These are phyloP conservation scores for Papilio machaon DNA, from an alignment of 1,140 invertebrate species.

Conservation along the genomic window DNA sequence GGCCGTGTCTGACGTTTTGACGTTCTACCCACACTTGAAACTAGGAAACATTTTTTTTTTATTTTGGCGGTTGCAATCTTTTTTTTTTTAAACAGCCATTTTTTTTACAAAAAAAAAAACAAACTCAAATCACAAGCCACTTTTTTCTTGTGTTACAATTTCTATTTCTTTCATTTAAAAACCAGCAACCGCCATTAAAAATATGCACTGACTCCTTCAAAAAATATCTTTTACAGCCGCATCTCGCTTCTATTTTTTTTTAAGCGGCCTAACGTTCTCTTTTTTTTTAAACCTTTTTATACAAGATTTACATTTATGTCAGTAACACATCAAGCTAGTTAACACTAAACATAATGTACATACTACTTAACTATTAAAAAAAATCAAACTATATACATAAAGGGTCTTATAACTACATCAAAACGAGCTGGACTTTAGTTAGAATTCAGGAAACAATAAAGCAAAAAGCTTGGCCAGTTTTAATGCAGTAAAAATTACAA, in stretches of 20 bases:
- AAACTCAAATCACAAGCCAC: constrained; percentile 63
- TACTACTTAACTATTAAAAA: constrained; percentile 51
- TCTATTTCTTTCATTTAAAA: constrained; percentile 45
- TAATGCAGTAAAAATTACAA: background rate
- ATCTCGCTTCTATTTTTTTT: constrained; percentile 56
- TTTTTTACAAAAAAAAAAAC: constrained; percentile 48
- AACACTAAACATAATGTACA: constrained; percentile 54
- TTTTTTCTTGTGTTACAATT: constrained; percentile 77
- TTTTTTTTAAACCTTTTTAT: constrained; percentile 62
- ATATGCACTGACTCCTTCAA: constrained; percentile 69
- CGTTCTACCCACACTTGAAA: constrained; percentile 45
- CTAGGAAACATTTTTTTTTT: constrained; percentile 56
- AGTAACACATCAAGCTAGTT: constrained; percentile 60
- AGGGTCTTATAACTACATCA: constrained; percentile 43
- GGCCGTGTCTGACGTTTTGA: constrained; percentile 34
- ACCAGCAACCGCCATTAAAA: constrained; percentile 63
- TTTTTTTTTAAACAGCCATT: constrained; percentile 58
- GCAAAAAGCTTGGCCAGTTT: background rate
- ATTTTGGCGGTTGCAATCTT: constrained; percentile 68
- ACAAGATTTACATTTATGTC: constrained; percentile 65
- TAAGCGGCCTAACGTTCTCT: constrained; percentile 49
- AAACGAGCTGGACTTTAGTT: background rate
- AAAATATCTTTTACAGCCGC: constrained; percentile 67
- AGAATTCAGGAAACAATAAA: background rate
- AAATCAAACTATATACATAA: constrained; percentile 54